These are phyloP conservation scores for Pelusios castaneus DNA, from an alignment of 2,113 vertebrate species.

Conservation along the genomic window DNA sequence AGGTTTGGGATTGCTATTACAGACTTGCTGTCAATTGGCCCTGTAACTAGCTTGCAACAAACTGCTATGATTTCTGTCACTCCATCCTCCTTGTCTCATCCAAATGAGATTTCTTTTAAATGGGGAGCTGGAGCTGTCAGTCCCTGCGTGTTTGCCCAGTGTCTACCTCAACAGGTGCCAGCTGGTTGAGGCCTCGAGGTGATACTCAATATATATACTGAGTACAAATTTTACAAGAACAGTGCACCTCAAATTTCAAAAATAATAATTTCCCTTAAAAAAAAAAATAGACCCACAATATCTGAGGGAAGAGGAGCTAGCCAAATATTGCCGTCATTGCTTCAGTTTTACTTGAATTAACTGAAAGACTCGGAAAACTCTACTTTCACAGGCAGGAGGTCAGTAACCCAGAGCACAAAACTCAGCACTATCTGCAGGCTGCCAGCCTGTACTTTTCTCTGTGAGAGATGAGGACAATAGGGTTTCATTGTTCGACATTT, in stretches of 20 bases:
- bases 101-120: not conserved
- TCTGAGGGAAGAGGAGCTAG: not conserved
- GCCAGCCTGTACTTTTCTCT: not conserved
- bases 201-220: too few species aligned
- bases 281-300: not conserved
- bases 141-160: too few species aligned
- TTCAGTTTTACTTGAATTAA: not conserved
- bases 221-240: not conserved
- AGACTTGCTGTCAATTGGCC: not conserved
- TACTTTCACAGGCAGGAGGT: not conserved
- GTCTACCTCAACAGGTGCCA: too few species aligned
- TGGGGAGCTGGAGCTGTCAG: not conserved
- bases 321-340: not conserved
- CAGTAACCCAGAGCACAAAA: not conserved
- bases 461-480: not conserved
- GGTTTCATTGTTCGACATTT: not conserved
- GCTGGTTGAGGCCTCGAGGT: too few species aligned
- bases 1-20: too few species aligned
- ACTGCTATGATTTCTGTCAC: not conserved
- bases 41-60: not conserved
- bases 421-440: not conserved
- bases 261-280: not conserved
- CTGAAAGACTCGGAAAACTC: not conserved
- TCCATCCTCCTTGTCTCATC: not conserved
- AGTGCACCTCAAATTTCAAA: not conserved